phyloP scores from a whole-genome alignment of 2,113 vertebrate genomes.

The Mesoclemmys tuberculata region DNA sequence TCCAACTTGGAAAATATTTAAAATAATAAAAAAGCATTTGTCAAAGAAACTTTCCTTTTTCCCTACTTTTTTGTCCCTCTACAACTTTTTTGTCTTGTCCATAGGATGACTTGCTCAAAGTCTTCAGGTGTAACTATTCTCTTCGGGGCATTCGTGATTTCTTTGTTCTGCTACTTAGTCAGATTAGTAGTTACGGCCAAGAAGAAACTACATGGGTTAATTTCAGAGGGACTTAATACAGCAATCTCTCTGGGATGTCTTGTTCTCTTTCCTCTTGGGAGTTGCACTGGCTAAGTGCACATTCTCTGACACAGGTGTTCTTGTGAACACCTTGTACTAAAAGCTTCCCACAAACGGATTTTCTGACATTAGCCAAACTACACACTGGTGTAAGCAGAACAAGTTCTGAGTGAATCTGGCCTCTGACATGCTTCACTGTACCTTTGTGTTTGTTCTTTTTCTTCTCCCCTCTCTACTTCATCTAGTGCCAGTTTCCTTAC shows the following conservation, averaged over 20 bases:
- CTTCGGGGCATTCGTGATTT: too few relatives aligned
- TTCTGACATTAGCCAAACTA: not conserved
- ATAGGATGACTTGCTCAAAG: too few relatives aligned
- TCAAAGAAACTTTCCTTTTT: not conserved
- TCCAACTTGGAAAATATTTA: too few relatives aligned
- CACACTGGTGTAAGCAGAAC: not conserved
- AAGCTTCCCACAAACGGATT: not conserved
- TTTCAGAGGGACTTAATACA: not conserved
- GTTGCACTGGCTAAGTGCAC: not conserved
- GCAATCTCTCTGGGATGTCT: not conserved
- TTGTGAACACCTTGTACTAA: not conserved
- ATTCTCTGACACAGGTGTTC: not conserved
- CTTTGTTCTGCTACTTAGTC: too few relatives aligned
- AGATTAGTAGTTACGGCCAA: not conserved
- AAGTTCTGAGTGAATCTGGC: not conserved
- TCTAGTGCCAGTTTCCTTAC: not conserved
- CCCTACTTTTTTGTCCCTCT: not conserved
- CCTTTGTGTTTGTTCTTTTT: not conserved
- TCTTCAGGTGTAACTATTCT: too few relatives aligned
- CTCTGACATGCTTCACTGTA: not conserved
- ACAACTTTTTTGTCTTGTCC: not conserved
- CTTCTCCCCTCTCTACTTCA: not conserved
- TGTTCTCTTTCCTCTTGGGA: not conserved
- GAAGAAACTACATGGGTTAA: not conserved
- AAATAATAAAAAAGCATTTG: too few relatives aligned